Evolutionary conservation across 1,140 invertebrate genomes (phyloP), one percentile per base, ranked within the genome.

Genomic region (Drosophila repleta): DNA sequence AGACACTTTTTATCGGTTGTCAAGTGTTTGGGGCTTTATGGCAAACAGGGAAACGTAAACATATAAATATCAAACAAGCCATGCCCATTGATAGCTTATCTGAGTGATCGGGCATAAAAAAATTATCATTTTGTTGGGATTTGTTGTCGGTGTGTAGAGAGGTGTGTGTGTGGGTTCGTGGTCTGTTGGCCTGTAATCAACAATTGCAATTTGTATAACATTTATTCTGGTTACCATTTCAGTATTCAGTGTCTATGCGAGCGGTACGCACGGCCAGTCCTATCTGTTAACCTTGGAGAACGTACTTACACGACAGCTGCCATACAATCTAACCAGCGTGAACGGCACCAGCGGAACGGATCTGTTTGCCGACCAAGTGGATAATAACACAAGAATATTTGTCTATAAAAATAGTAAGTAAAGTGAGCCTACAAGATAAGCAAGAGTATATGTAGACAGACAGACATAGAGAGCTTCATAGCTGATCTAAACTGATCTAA

Each of bases 261-360:
- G 61, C 56, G 70, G 62, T 29, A 55, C 61, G 68, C 55, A 79
- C 64, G 83, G 61, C 17, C 88, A 90, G 56, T 79, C 88, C 56
- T 88, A 90, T 74, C 64, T 90, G 35, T 43, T 90, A n/a, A 81
- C 74, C 15, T 35, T 90, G 63, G 88, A 90, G 72, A 89, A 90
- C 81, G 77, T 81, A 43, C 74, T 89, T 17, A 43, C 80, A 24
- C 66, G 67, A 17, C 69, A 62, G 26, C 48, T 70, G 83, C 58
- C 70, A 49, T 68, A 62, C 26, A 88, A 90, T 73, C 32, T 67
- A n/a, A 88, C 79, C 1, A 58, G 18, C 4, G 41, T 11, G 7
- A 87, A 76, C 60, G 63, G 35, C 39, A 79, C 77, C 24, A 53
- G 63, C 43, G 82, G 79, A 15, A 48, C 66, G 13, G 70, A 75